phyloP scores from a whole-genome alignment of 1,140 invertebrate species.

The Drosophila albomicans region DNA sequence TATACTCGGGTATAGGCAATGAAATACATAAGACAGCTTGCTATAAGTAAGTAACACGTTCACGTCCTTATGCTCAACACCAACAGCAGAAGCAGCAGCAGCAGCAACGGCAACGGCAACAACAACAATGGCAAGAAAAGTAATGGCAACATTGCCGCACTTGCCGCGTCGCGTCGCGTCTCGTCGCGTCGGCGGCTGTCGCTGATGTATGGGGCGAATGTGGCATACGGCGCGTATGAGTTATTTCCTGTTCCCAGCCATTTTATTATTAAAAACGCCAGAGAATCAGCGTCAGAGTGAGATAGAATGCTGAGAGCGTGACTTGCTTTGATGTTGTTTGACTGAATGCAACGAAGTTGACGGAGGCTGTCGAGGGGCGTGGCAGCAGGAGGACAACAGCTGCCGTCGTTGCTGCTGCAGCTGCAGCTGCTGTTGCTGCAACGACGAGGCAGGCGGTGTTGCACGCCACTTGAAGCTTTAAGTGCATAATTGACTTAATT shows the following conservation, averaged over 20 bases:
- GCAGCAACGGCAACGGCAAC: conserved; percentile 20
- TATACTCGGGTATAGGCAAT: conserved; percentile 54
- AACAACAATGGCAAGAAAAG: conserved; percentile 33
- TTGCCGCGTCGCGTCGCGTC: neutral
- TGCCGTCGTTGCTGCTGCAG: conserved; percentile 1
- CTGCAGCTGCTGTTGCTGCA: conserved; percentile 24
- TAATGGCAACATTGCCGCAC: conserved; percentile 6
- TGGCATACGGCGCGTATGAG: conserved; percentile 81
- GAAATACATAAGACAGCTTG: conserved; percentile 64
- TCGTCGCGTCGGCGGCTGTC: conserved; percentile 42
- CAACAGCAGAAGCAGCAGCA: too few relatives aligned
- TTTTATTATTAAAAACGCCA: conserved; percentile 78
- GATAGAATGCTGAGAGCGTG: conserved; percentile 62
- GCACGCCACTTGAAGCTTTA: conserved; percentile 77
- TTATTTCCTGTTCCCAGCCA: conserved; percentile 75
- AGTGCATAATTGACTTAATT: conserved; percentile 83
- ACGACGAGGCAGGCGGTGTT: conserved; percentile 53
- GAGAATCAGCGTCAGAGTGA: conserved; percentile 6
- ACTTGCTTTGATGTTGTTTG: conserved; percentile 81
- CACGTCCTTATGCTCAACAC: conserved; percentile 69
- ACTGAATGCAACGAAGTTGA: conserved; percentile 62
- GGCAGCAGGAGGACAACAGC: neutral
- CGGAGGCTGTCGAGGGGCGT: conserved; percentile 13
- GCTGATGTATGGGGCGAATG: conserved; percentile 77
- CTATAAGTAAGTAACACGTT: conserved; percentile 78